A percentile compares a stretch with the other conserved stretches of the same genome.
Evolutionary conservation across 2,888 invertebrate genomes (phyloP).

Genomic region (Eilema caniola): DNA sequence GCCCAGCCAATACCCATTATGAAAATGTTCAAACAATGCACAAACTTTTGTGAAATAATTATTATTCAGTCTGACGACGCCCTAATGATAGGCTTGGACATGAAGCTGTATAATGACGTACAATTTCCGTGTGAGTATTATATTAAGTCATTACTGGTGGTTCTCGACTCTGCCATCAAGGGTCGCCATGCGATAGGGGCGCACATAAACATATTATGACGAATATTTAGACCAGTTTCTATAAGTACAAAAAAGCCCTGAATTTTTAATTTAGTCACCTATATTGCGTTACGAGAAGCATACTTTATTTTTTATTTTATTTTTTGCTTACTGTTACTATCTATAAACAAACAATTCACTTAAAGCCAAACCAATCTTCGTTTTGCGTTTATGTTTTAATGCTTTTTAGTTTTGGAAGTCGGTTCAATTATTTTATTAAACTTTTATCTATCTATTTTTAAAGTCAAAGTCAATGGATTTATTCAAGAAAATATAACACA

Average conservation of each 20-base stretch:
- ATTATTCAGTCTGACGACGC: conserved; percentile 66
- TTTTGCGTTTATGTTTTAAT: too few relatives aligned
- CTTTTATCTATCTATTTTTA: too few relatives aligned
- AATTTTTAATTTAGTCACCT: not conserved
- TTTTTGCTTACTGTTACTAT: too few relatives aligned
- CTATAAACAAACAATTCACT: not conserved
- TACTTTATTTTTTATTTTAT: not conserved
- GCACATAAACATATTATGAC: conserved; percentile 16
- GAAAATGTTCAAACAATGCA: conserved; percentile 48
- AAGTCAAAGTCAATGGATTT: too few relatives aligned
- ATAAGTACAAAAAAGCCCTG: not conserved
- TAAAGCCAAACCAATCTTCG: too few relatives aligned
- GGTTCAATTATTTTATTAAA: too few relatives aligned
- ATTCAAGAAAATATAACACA: too few relatives aligned
- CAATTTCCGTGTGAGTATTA: conserved; percentile 78
- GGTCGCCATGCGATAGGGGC: conserved; percentile 41
- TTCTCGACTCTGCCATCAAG: conserved; percentile 59
- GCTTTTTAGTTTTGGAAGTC: too few relatives aligned
- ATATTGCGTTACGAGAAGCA: not conserved
- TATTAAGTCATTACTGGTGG: conserved; percentile 77
- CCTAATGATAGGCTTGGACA: conserved; percentile 71
- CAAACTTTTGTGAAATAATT: conserved; percentile 56
- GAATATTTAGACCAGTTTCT: not conserved
- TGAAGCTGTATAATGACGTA: conserved; percentile 66
- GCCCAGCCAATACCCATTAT: conserved; percentile 42